phyloP scores from a whole-genome alignment of 2,888 invertebrate species.

The Plusia festucae region DNA sequence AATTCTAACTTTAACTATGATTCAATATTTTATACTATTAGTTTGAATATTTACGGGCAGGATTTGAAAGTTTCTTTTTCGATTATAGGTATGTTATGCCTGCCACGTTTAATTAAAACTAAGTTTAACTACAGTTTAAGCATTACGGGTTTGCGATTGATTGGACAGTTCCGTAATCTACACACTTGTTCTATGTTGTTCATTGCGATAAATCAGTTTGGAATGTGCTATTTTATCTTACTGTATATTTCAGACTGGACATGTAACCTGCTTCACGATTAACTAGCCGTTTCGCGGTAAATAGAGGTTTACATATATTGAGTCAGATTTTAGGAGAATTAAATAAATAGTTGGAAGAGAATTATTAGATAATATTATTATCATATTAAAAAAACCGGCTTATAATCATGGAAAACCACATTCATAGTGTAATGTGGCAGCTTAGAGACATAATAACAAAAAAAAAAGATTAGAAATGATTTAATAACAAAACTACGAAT shows the following conservation, averaged over 20 bases:
- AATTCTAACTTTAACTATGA: too few species aligned
- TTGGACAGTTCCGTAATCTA: conserved; percentile 4
- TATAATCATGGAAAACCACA: too few species aligned
- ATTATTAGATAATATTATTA: not conserved
- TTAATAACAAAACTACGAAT: too few species aligned
- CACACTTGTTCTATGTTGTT: not conserved
- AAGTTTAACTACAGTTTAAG: conserved; percentile 1
- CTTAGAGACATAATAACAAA: too few species aligned
- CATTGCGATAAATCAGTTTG: not conserved
- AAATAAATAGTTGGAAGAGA: too few species aligned
- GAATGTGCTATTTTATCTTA: not conserved
- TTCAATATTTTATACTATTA: too few species aligned
- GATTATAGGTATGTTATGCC: not conserved
- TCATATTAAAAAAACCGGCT: too few species aligned
- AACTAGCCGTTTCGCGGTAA: not conserved
- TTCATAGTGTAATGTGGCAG: too few species aligned
- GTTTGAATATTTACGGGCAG: too few species aligned
- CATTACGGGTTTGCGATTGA: conserved; percentile 4
- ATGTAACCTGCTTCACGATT: not conserved
- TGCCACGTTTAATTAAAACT: not conserved
- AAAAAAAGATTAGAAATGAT: too few species aligned
- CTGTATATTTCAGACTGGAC: conserved; percentile 1
- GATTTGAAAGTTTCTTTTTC: not conserved
- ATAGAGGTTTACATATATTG: not conserved
- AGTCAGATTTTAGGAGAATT: not conserved